phyloP scores from a whole-genome alignment of 1,140 invertebrate genomes.

The Teleogryllus occipitalis region DNA sequence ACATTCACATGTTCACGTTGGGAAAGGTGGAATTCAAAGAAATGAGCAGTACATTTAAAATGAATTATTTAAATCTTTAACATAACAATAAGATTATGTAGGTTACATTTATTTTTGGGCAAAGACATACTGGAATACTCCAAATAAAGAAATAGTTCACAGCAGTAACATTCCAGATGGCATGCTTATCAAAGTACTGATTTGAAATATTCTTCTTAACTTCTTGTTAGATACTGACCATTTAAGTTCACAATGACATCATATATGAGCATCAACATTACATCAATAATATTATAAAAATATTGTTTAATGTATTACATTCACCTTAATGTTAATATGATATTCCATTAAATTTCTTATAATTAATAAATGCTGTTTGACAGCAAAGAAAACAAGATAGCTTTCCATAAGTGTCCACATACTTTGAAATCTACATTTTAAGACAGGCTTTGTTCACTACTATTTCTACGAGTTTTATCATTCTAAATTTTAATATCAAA shows the following conservation, averaged over 20 bases:
- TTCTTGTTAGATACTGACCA: neutral
- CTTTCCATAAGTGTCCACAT: neutral
- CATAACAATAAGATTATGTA: neutral
- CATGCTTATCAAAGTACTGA: neutral
- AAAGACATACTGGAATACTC: neutral
- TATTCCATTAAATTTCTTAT: neutral
- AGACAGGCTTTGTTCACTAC: neutral
- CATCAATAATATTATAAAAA: conserved; percentile 6
- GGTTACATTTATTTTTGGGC: neutral
- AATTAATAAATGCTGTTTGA: neutral
- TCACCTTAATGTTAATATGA: neutral
- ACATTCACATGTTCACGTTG: too few relatives aligned
- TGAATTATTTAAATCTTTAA: neutral
- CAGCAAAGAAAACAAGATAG: conserved; percentile 1
- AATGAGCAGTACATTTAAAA: neutral
- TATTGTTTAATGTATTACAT: neutral
- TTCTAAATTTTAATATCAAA: conserved; percentile 2
- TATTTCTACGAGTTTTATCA: neutral
- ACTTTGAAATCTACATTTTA: neutral
- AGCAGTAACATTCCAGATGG: neutral
- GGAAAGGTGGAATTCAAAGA: neutral
- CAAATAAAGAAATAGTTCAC: neutral
- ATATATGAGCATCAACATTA: neutral
- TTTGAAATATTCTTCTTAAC: neutral
- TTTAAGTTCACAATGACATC: neutral